Evolutionary conservation across 2,888 invertebrate genomes (phyloP), one percentile per base, ranked within the genome.

Genomic region (Chironomus tentans): DNA sequence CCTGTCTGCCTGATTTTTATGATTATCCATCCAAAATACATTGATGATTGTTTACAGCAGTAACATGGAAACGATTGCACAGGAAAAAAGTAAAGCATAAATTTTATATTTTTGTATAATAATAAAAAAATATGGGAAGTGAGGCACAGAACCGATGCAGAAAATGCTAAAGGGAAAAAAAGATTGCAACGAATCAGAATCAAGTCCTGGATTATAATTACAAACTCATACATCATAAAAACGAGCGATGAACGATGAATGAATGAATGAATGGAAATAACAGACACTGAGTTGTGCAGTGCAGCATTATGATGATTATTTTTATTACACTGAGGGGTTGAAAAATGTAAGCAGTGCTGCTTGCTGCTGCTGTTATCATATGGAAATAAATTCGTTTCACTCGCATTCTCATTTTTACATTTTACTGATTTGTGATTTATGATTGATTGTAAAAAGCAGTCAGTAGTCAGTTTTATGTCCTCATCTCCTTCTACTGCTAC

Each of bases 351-450:
- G 48, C 7, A 3, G n/a, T 48, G 47, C 38, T 48, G 48, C 47
- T 21, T 70, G 3, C n/a, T 70, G 70, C 13, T 70, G 3, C n/a
- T 70, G 70, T 50, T 70, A 50, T 70, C 72, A 72, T 72, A 18
- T 22, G 65, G 18, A 72, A 72, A 70, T 70, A 70, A 50, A 50
- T 70, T 22, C 50, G 50, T 50, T 24, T 56, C 62, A 50, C 18
- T 61, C 5, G 13, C 65, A 65, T 13, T 70, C 18, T 65, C 48
- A 50, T 50, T 56, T n/a, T n/a, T n/a, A n/a, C n/a, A n/a, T n/a
- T 50, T 50, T 56, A 62, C 22, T 62, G 61, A 72, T 15, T 72
- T 15, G n/a, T 72, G 72, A 72, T 72, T 72, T 72, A 72, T 72
- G 72, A 72, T 72, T 72, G 72, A 72, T 56, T 61, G n/a, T 50